phyloP scores from a whole-genome alignment of 2,797 vertebrate genomes.

The Monodelphis domestica region DNA sequence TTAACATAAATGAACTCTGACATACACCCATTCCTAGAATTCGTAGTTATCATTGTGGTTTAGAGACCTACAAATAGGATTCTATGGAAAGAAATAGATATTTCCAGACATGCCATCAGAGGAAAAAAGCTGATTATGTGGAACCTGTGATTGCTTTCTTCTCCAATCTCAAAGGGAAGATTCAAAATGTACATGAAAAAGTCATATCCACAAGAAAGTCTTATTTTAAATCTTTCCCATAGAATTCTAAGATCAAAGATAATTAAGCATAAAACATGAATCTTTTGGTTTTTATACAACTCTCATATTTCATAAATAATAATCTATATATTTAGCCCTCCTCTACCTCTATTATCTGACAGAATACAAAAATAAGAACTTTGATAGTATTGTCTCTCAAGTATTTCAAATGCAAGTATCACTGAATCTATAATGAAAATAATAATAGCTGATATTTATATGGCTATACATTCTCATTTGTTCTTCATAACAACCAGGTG shows the following conservation, averaged over 20 bases:
- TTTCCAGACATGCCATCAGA: neutral
- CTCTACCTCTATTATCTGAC: conserved; percentile 34
- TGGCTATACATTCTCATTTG: too few relatives aligned
- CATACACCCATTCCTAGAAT: neutral
- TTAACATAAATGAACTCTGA: neutral
- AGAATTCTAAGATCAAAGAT: conserved; percentile 30
- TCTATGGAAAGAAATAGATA: neutral
- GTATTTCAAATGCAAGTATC: neutral
- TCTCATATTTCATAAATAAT: conserved; percentile 33
- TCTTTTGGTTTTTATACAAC: conserved; percentile 23
- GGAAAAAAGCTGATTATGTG: neutral
- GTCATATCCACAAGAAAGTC: conserved; percentile 20
- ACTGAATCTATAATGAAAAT: neutral
- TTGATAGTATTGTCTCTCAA: neutral
- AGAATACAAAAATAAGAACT: conserved; percentile 55
- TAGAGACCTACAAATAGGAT: neutral
- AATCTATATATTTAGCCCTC: neutral
- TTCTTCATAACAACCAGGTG: too few relatives aligned
- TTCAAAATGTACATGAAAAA: conserved; percentile 35
- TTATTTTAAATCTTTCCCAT: neutral
- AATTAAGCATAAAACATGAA: conserved; percentile 44
- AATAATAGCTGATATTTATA: neutral
- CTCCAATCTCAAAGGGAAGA: conserved; percentile 38
- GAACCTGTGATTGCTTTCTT: neutral
- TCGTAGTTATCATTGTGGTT: neutral